Conservation (phyloP, 2,888 invertebrate genomes). For the Hartigia nigra region DNA sequence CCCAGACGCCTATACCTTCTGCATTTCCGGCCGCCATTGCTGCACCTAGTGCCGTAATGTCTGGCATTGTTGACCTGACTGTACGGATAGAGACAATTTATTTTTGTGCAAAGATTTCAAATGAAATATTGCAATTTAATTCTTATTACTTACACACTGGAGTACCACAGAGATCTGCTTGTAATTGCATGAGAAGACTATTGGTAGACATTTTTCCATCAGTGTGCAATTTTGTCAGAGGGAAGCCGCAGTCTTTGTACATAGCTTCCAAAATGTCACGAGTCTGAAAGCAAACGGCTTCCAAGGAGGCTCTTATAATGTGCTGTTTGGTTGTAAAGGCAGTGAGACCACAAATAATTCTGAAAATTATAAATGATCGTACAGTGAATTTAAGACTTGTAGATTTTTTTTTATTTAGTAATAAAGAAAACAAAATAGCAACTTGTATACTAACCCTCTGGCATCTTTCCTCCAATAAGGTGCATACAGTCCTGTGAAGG, state of each 20-base stretch:
- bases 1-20: conserved; percentile 78
- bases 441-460: conserved; percentile 74
- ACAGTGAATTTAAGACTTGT: background rate
- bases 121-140: conserved; percentile 15
- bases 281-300: conserved; percentile 97
- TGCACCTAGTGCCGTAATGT: conserved; percentile 93
- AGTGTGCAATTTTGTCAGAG: conserved; percentile 84
- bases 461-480: conserved; percentile 99
- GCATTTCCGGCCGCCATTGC: conserved; percentile 92
- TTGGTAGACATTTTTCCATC: conserved; percentile 96
- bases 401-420: background rate
- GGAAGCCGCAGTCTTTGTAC: conserved; percentile 90
- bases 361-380: conserved; percentile 59
- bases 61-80: conserved; percentile 86
- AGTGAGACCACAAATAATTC: conserved; percentile 92
- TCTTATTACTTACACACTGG: conserved; percentile 79
- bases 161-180: conserved; percentile 93
- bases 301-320: conserved; percentile 92
- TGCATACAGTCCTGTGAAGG: conserved; percentile 96
- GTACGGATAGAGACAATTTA: conserved; percentile 19
- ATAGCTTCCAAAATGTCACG: conserved; percentile 94
- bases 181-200: conserved; percentile 92
- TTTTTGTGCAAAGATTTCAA: conserved; percentile 2
- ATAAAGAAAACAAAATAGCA: background rate
- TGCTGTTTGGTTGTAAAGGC: conserved; percentile 94